These are phyloP conservation scores for Halocynthia roretzi DNA, from an alignment of 23 tunicate genomes.

Conservation along the genomic window DNA sequence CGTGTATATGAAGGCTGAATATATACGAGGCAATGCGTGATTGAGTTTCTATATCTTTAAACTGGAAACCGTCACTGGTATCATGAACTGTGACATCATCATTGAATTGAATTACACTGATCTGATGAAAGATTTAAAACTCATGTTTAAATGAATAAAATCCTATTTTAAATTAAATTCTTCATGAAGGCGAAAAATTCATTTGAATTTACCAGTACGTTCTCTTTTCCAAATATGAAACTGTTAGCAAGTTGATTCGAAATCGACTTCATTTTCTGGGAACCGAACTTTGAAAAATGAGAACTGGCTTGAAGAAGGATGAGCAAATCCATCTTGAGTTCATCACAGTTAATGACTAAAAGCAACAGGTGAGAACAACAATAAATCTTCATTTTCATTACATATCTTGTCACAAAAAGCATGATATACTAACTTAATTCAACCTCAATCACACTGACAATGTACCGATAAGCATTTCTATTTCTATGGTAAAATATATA, in stretches of 20 bases:
- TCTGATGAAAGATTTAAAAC: background rate
- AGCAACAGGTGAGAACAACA: no score
- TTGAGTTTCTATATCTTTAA: background rate
- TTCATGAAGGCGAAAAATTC: no score
- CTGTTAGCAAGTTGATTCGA: background rate
- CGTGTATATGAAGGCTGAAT: background rate
- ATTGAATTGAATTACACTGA: background rate
- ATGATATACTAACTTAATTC: no score
- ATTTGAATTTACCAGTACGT: background rate
- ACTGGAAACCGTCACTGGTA: constrained; percentile 6
- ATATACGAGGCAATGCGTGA: background rate
- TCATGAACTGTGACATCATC: background rate
- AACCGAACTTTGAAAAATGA: background rate
- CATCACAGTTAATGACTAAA: background rate
- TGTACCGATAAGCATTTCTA: no score
- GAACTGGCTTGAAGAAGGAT: constrained; percentile 2
- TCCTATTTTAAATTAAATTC: background rate
- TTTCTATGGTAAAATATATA: no score
- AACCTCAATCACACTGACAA: no score
- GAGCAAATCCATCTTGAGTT: background rate
- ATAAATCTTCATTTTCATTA: no score
- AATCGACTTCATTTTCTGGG: background rate
- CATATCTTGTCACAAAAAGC: no score
- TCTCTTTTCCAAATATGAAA: background rate
- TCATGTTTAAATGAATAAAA: background rate